A percentile compares a stretch with the other conserved stretches of the same genome.
phyloP scores from a whole-genome alignment of 2,113 vertebrate genomes.

The Passer montanus region DNA sequence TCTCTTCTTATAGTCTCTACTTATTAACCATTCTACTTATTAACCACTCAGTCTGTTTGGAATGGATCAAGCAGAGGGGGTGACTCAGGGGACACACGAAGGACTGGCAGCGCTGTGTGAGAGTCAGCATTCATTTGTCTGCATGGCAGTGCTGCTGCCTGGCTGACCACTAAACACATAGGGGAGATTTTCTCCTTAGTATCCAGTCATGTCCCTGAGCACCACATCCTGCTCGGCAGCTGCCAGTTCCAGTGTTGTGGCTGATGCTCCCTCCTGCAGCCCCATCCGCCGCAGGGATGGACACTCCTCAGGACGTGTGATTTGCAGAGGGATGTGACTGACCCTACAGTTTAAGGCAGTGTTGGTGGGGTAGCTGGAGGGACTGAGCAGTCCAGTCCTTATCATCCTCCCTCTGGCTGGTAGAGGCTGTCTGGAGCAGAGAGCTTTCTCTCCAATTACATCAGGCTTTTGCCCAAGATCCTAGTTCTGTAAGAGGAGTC shows the following conservation, averaged over 20 bases:
- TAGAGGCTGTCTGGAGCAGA: neutral
- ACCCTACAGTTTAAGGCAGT: neutral
- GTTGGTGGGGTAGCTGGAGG: neutral
- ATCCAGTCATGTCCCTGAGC: neutral
- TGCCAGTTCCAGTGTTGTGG: fast-evolving
- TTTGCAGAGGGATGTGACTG: neutral
- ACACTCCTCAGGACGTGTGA: neutral
- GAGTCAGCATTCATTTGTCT: neutral
- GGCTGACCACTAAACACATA: neutral
- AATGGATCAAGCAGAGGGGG: neutral
- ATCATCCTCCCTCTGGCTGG: neutral
- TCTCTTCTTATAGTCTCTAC: neutral
- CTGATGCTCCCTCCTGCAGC: neutral
- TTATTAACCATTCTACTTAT: neutral
- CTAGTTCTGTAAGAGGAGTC: neutral
- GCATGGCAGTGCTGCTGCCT: fast-evolving
- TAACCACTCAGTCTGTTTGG: neutral
- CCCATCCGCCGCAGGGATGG: fast-evolving
- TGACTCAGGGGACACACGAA: fast-evolving
- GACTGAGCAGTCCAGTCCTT: neutral
- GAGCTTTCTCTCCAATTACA: neutral
- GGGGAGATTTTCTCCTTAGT: neutral
- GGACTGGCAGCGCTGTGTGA: neutral
- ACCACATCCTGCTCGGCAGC: fast-evolving
- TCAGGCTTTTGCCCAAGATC: neutral